phyloP scores from a whole-genome alignment of 2,113 vertebrate genomes.

The Dromiciops gliroides region DNA sequence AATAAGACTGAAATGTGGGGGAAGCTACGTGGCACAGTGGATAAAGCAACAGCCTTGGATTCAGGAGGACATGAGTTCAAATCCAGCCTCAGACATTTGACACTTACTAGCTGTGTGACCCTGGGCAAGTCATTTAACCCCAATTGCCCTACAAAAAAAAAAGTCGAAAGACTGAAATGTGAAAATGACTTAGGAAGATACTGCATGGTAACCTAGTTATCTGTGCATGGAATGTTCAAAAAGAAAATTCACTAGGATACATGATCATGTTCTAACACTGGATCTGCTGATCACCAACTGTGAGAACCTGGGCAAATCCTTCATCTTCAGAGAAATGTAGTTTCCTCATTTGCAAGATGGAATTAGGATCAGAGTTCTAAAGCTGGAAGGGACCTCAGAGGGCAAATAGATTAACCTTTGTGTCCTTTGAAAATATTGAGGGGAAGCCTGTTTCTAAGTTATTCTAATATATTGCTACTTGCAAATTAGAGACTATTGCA shows the following conservation, averaged over 20 bases:
- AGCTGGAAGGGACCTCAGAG: not conserved
- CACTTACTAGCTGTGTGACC: no score
- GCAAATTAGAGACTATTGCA: no score
- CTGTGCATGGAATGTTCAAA: not conserved
- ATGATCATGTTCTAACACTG: not conserved
- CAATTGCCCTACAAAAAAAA: no score
- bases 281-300: not conserved
- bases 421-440: no score
- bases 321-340: not conserved
- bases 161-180: not conserved
- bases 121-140: no score
- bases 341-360: not conserved
- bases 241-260: not conserved
- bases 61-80: no score
- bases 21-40: no score
- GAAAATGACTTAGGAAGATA: not conserved
- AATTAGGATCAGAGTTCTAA: not conserved
- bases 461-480: no score
- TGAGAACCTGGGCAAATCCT: not conserved
- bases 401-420: no score
- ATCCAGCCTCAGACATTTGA: no score
- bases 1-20: not conserved
- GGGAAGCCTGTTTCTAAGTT: no score
- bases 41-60: no score
- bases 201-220: not conserved